Conservation (phyloP, 2,888 invertebrate species). For the Sphaerophoria taeniata region DNA sequence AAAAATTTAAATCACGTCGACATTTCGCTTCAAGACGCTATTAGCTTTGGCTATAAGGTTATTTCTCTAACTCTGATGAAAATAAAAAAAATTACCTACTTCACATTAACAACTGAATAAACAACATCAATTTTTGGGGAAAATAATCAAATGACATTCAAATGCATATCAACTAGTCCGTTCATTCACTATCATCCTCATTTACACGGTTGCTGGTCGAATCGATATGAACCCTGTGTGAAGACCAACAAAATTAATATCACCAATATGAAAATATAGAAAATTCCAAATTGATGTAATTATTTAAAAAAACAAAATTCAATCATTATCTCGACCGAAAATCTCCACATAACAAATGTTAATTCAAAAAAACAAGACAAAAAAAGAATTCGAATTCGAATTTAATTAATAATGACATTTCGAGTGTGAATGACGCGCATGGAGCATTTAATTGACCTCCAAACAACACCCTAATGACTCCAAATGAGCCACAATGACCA, state of each 20-base stretch:
- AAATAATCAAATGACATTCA: conserved; percentile 33
- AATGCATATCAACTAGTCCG: conserved; percentile 17
- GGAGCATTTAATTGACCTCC: conserved; percentile 58
- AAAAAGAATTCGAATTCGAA: conserved; percentile 49
- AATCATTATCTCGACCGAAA: conserved; percentile 26
- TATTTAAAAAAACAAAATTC: conserved; percentile 39
- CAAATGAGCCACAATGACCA: conserved; percentile 68
- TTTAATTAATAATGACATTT: no score
- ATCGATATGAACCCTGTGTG: neutral
- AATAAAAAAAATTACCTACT: neutral
- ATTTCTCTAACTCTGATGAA: neutral
- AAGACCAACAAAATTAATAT: conserved; percentile 29
- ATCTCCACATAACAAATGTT: conserved; percentile 35
- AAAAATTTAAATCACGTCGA: neutral
- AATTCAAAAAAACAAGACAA: neutral
- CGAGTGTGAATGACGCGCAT: conserved; percentile 8
- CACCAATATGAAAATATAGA: conserved; percentile 12
- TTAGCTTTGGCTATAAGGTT: neutral
- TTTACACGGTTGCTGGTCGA: neutral
- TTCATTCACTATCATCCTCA: conserved; percentile 7
- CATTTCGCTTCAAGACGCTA: neutral
- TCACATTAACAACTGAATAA: conserved; percentile 5
- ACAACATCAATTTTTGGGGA: conserved; percentile 12
- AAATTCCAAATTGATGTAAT: conserved; percentile 60
- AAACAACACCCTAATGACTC: conserved; percentile 62